These are phyloP conservation scores for Syncerus caffer DNA, from an alignment of 2,797 vertebrate species.

Conservation along the genomic window DNA sequence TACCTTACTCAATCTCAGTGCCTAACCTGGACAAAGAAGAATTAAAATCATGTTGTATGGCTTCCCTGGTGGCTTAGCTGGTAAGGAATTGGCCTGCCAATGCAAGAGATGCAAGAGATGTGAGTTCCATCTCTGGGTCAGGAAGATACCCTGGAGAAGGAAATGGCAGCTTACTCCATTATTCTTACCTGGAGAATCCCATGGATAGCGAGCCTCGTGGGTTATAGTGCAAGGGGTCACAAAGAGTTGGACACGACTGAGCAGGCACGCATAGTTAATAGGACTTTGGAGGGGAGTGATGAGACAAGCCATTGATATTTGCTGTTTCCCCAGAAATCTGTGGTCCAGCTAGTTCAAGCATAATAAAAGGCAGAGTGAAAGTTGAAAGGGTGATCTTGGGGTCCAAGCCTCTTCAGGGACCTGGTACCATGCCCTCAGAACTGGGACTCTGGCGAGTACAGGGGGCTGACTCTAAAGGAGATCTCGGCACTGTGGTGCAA, in stretches of 20 bases:
- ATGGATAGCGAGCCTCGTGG: neutral
- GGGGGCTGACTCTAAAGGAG: neutral
- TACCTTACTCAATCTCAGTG: neutral
- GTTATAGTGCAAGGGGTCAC: neutral
- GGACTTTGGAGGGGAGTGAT: neutral
- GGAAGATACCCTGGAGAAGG: neutral
- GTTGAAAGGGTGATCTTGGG: neutral
- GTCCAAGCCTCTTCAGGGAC: neutral
- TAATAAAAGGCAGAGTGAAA: neutral
- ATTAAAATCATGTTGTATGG: neutral
- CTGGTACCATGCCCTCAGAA: accelerated
- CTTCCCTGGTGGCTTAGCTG: neutral
- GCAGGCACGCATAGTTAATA: neutral
- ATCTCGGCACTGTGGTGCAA: neutral
- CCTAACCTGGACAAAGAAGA: neutral
- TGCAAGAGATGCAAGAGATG: neutral
- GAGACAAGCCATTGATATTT: neutral
- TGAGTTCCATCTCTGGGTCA: neutral
- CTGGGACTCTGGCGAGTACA: too few species aligned
- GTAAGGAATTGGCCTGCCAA: neutral
- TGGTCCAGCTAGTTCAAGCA: neutral
- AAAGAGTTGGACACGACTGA: neutral
- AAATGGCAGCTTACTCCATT: neutral
- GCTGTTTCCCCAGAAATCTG: neutral
- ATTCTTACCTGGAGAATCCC: neutral